A percentile compares a stretch with the other conserved stretches of the same genome.
Evolutionary conservation across 37 sponge, comb jelly and placozoan genomes (phyloP).

Genomic region (Theonella swinhoei): DNA sequence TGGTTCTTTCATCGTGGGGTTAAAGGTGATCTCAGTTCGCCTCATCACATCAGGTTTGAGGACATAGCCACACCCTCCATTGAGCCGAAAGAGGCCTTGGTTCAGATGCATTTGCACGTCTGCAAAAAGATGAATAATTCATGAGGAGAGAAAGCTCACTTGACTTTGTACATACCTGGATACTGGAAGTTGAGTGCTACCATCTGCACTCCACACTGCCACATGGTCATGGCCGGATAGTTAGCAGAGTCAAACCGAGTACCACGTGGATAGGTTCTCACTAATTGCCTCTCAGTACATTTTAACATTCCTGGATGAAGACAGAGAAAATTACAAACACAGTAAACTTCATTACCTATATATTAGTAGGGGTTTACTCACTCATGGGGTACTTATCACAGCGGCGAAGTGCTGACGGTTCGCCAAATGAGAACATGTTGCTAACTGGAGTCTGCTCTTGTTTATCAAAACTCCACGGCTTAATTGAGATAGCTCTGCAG

Average conservation of each 20-base stretch:
- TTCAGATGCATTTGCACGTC: conserved; percentile 75
- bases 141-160: too few relatives aligned
- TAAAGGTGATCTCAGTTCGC: conserved; percentile 11
- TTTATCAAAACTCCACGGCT: conserved; percentile 66
- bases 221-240: conserved; percentile 65
- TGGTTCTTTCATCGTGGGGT: conserved; percentile 47
- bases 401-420: conserved; percentile 39
- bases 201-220: conserved; percentile 82
- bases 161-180: conserved; percentile 49
- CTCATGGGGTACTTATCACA: conserved; percentile 39
- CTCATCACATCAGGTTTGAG: conserved; percentile 76
- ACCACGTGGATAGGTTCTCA: conserved; percentile 76
- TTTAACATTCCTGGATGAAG: conserved; percentile 59
- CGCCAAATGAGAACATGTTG: conserved; percentile 83
- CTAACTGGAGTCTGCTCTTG: conserved; percentile 43
- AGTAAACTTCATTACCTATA: too few relatives aligned
- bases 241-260: conserved; percentile 72
- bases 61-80: conserved; percentile 86
- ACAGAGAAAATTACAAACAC: too few relatives aligned
- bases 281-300: conserved; percentile 64
- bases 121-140: conserved; percentile 3
- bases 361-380: too few relatives aligned
- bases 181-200: conserved; percentile 81
- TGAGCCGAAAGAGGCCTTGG: conserved; percentile 80
- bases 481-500: conserved; percentile 56